Conservation (phyloP, 2,113 vertebrate genomes). For the Balaeniceps rex region DNA sequence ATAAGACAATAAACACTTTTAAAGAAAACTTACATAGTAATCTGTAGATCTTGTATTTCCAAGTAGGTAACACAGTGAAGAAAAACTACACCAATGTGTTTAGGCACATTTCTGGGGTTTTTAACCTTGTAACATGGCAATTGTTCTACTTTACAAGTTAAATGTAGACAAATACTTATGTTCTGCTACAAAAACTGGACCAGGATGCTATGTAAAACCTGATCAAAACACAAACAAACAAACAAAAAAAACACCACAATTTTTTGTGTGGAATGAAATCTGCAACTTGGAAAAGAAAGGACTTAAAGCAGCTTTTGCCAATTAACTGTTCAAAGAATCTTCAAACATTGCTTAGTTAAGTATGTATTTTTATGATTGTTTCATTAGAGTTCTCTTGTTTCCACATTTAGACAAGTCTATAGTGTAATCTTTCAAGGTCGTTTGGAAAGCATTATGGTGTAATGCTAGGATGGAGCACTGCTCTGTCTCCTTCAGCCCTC, state of each 20-base stretch:
- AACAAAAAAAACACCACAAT: accelerated
- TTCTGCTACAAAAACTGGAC: background rate
- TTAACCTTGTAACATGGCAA: accelerated
- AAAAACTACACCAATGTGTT: background rate
- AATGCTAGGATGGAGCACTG: background rate
- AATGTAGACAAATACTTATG: background rate
- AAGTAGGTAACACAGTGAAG: background rate
- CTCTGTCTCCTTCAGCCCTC: background rate
- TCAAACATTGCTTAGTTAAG: background rate
- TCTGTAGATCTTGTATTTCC: background rate
- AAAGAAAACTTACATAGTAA: background rate
- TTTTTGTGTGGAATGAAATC: background rate
- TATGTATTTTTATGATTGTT: background rate
- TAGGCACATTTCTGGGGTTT: background rate
- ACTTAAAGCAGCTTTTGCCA: background rate
- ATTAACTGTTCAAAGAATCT: background rate
- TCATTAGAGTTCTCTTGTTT: background rate
- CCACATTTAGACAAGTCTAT: accelerated
- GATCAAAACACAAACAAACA: background rate
- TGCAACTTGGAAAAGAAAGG: background rate
- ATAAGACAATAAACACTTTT: background rate
- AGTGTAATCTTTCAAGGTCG: background rate
- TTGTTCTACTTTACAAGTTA: background rate
- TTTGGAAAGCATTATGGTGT: background rate
- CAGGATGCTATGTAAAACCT: background rate